A percentile compares a stretch with the other conserved stretches of the same genome.
phyloP scores from a whole-genome alignment of 2,888 invertebrate genomes.

The Neria commutata region DNA sequence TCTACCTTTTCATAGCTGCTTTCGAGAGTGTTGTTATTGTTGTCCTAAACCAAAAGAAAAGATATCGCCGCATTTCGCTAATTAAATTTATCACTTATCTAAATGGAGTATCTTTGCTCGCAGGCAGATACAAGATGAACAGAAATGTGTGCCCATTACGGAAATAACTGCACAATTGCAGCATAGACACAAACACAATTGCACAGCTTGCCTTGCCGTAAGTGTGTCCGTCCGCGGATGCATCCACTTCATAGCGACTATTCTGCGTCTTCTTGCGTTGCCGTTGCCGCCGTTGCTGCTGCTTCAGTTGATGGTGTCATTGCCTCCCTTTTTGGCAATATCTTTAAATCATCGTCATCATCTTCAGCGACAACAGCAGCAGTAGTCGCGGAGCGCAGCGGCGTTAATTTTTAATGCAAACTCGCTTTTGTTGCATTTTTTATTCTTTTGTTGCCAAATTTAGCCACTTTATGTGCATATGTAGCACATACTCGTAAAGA shows the following conservation, averaged over 20 bases:
- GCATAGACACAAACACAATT: no score
- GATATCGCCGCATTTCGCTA: conserved; percentile 4
- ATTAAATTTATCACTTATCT: conserved; percentile 27
- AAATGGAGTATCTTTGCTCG: conserved; percentile 21
- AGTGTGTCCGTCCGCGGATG: background rate
- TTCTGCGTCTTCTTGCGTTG: background rate
- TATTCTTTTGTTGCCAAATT: conserved; percentile 26
- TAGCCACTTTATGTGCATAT: conserved; percentile 15
- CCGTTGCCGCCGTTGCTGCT: background rate
- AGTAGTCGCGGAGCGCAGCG: background rate
- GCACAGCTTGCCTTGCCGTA: no score
- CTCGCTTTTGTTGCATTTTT: conserved; percentile 17
- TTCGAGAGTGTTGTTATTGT: background rate
- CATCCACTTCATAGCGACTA: background rate
- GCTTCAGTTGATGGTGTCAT: conserved; percentile 10
- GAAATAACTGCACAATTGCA: background rate
- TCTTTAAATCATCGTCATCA: background rate
- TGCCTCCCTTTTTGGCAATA: conserved; percentile 5
- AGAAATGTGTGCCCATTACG: background rate
- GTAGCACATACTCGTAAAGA: conserved; percentile 5
- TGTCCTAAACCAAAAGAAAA: background rate
- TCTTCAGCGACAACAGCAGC: conserved; percentile 13
- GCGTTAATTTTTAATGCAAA: conserved; percentile 26
- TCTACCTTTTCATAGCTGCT: conserved; percentile 11
- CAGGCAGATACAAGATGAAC: background rate